phyloP scores from a whole-genome alignment of 2,797 vertebrate species.

The Odontamblyopus lacepedii region DNA sequence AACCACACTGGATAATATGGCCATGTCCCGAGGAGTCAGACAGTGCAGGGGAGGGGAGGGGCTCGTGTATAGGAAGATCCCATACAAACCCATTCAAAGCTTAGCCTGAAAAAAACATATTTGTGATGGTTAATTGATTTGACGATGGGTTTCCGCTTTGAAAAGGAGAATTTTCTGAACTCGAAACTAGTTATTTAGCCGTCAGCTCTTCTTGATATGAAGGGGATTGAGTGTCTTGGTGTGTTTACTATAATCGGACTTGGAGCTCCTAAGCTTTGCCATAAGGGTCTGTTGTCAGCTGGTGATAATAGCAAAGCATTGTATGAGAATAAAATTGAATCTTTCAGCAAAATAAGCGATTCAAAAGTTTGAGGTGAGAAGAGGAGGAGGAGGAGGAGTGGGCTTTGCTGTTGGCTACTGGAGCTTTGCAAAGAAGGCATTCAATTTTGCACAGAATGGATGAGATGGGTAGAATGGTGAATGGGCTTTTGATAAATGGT shows the following conservation, averaged over 20 bases:
- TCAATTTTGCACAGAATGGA: slow-evolving; percentile 58
- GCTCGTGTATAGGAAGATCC: slow-evolving; percentile 40
- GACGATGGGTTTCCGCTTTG: slow-evolving; percentile 41
- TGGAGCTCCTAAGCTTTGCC: slow-evolving; percentile 60
- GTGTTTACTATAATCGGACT: slow-evolving; percentile 63
- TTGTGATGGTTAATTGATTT: slow-evolving; percentile 72
- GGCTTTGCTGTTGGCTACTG: slow-evolving; percentile 30
- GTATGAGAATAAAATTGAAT: slow-evolving; percentile 67
- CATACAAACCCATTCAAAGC: slow-evolving; percentile 51
- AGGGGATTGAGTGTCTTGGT: slow-evolving; percentile 54
- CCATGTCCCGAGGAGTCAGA: slow-evolving; percentile 51
- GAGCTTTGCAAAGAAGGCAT: slow-evolving; percentile 44
- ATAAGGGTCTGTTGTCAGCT: slow-evolving; percentile 57
- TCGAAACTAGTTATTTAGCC: slow-evolving; percentile 55
- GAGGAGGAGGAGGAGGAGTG: slow-evolving; percentile 16
- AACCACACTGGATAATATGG: slow-evolving; percentile 57
- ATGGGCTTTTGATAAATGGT: slow-evolving; percentile 50
- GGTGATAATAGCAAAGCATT: slow-evolving; percentile 60
- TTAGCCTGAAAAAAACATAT: slow-evolving; percentile 37
- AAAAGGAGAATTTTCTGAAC: slow-evolving; percentile 34
- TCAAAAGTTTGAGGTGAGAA: slow-evolving; percentile 59
- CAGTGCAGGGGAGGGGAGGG: not conserved
- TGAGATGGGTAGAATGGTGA: slow-evolving; percentile 55
- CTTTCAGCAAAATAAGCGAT: slow-evolving; percentile 60
- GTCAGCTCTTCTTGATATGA: slow-evolving; percentile 37